Percentiles rank a stretch among this genome's conserved stretches.
Evolutionary conservation across 1,140 invertebrate genomes (phyloP).

Genomic region (Phocides pigmalion): DNA sequence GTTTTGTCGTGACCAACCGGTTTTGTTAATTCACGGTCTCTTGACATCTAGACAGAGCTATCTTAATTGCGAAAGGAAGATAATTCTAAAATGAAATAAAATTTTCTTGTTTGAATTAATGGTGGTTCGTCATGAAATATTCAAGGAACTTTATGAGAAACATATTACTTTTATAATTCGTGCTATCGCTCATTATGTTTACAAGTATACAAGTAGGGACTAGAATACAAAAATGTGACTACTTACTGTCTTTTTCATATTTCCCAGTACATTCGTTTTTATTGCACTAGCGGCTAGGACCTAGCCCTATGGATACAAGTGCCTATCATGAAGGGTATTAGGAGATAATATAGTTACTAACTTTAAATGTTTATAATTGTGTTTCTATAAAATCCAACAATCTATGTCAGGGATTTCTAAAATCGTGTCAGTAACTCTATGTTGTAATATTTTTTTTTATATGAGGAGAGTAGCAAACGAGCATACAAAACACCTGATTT

Average conservation of each 20-base stretch:
- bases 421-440: too few relatives aligned
- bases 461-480: too few relatives aligned
- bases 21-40: conserved; percentile 3
- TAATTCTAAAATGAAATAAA: background rate
- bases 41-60: background rate
- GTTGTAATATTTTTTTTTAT: too few relatives aligned
- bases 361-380: too few relatives aligned
- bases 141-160: conserved; percentile 5
- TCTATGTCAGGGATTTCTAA: too few relatives aligned
- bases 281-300: too few relatives aligned
- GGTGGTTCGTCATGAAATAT: background rate
- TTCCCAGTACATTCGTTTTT: too few relatives aligned
- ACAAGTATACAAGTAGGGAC: background rate
- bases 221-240: background rate
- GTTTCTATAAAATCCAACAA: too few relatives aligned
- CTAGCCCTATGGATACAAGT: too few relatives aligned
- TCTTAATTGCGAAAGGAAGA: background rate
- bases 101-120: background rate
- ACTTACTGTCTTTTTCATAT: background rate
- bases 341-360: too few relatives aligned
- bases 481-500: too few relatives aligned
- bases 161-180: conserved; percentile 8
- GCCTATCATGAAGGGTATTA: too few relatives aligned
- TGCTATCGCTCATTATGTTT: background rate
- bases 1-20: conserved; percentile 1